Percentiles rank a stretch among this genome's conserved stretches.
Conservation (phyloP, 1,140 invertebrate species). For the Caerostris darwini region DNA sequence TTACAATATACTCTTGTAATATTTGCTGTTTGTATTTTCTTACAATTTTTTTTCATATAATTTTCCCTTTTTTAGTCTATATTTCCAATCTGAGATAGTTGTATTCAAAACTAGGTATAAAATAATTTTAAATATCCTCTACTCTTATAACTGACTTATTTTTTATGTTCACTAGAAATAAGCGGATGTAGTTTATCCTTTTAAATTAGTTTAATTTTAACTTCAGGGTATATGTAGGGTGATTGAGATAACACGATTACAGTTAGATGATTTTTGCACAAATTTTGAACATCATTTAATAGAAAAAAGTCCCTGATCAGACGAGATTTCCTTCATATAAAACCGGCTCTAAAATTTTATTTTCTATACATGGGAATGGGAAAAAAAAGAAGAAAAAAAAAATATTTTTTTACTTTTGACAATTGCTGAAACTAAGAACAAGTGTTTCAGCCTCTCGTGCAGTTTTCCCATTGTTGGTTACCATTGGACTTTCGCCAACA, state of each 20-base stretch:
- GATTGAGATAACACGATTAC: neutral
- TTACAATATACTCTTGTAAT: too few species aligned
- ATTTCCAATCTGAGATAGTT: too few species aligned
- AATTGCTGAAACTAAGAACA: conserved; percentile 23
- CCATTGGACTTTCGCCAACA: conserved; percentile 27
- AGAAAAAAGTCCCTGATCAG: neutral
- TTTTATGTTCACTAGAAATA: too few species aligned
- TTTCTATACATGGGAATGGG: neutral
- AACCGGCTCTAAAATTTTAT: neutral
- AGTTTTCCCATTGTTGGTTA: conserved; percentile 52
- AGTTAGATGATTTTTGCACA: neutral
- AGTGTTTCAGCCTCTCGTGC: neutral
- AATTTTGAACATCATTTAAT: neutral
- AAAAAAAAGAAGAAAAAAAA: neutral
- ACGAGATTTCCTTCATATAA: neutral
- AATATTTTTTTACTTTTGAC: neutral
- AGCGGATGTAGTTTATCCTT: too few species aligned
- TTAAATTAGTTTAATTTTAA: too few species aligned
- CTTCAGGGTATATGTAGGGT: too few species aligned
- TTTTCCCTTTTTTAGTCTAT: too few species aligned
- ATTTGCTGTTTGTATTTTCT: too few species aligned
- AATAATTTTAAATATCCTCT: too few species aligned
- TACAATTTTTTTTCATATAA: too few species aligned
- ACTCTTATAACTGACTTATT: too few species aligned
- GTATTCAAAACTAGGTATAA: too few species aligned